Base-by-base conservation (phyloP, 2,888 invertebrate genomes). In the Coremacera marginata region DNA sequence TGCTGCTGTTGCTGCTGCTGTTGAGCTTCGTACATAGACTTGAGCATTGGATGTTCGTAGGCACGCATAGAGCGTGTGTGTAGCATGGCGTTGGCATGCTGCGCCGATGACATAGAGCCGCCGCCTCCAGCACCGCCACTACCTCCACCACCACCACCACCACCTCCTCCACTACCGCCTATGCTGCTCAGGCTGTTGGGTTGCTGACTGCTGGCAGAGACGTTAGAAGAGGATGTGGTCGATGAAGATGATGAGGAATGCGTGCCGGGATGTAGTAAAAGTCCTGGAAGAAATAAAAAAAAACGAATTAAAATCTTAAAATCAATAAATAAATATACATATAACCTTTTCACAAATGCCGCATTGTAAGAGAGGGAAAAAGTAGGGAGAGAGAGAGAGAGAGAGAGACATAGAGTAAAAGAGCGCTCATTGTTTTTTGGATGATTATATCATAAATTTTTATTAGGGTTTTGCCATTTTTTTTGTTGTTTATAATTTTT, bases 371-470 rank as follows among this genome's bases (percentile, higher is more conserved):
- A 31, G n/a, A n/a, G n/a, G n/a, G n/a, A n/a, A n/a, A 2, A 70
- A 55, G 60, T 19, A 37, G 65, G 71, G 60, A 44, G 5, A 31
- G 31, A 25, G 37, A 73, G 49, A 77, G 31, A 49, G 67, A 52
- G 57, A 77, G 37, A 73, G 49, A 77, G 31, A 49, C 60, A 52
- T 51, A 77, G 37, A 72, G n/a, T 67, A 37, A 60, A 60, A 31
- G 31, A 70, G 27, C 44, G 16, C 74, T 80, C 49, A 57, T 75
- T 77, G 79, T 75, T 82, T 82, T 82, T 84, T 84, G 81, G 83
- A 84, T 84, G 84, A 84, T 84, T 84, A 84, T 83, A 82, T 84
- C 88, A 87, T 88, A 88, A 85, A 85, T 87, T 86, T 82, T 84
- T 88, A 88, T 86, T 86, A 85, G 86, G 86, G 81, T 84, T 84